Base-by-base conservation (phyloP, 2,888 invertebrate species). In the Trissolcus japonicus region DNA sequence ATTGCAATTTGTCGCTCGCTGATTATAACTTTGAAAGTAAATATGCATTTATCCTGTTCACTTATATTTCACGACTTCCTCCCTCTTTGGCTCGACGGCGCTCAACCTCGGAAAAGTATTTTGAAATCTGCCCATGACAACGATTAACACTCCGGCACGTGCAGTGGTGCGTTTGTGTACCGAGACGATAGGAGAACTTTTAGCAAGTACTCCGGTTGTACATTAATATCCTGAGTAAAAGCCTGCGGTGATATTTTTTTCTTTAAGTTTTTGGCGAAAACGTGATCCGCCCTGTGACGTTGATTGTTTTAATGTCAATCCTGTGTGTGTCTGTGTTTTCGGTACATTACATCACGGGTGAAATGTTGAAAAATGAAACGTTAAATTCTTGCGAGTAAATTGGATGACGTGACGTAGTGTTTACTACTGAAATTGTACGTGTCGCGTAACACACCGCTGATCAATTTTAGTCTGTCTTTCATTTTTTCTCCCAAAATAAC, bases 151-250 rank as follows among this genome's bases (percentile, higher is more conserved):
- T 59, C 69, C 71, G 77, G 78, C 79, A 79, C 79, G 77, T 72
- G 79, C 75, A 76, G 76, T 78, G 81, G 81, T 80, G 81, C 81
- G 80, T 82, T 82, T 83, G 19, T 19, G 82, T 80, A 81, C 73
- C 62, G 71, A 71, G 79, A 75, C 80, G 81, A 82, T 82, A 82
- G 80, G 80, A 81, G 82, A 83, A 83, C 79, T 82, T 82, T 80
- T 63, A 59, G 67, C 56, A 53, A 65, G 53, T 54, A 50, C 35
- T 59, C 35, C 51, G 48, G 60, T 57, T 72, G 77, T 72, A 77
- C 76, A 79, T 77, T 77, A 79, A 79, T 79, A 77, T 75, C 79
- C 63, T 66, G 76, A 65, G 76, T 76, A 76, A 78, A 78, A 75
- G 75, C 76, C 74, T 66, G 74, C 65, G 74, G 76, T 77, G 75